A percentile compares a stretch with the other conserved stretches of the same genome.
These are phyloP conservation scores for Polypterus senegalus DNA, from an alignment of 2,113 vertebrate genomes.

Conservation along the genomic window DNA sequence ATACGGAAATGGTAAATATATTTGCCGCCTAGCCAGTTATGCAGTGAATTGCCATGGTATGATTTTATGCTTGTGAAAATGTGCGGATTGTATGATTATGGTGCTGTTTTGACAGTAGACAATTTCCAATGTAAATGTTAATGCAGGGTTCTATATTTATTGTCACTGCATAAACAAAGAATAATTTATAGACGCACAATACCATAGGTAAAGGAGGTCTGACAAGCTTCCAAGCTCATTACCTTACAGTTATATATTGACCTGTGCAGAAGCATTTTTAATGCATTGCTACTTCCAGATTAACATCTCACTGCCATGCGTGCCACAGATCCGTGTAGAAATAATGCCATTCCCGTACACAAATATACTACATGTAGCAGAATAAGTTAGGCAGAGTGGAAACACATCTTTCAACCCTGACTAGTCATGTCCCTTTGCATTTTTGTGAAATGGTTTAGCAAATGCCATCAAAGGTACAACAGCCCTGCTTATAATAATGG, in stretches of 20 bases:
- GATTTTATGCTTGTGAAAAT: neutral
- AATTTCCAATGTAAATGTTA: constrained; percentile 19
- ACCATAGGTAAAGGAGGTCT: constrained; percentile 37
- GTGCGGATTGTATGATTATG: constrained; percentile 1
- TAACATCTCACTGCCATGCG: constrained; percentile 24
- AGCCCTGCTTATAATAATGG: too few relatives aligned
- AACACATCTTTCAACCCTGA: constrained; percentile 18
- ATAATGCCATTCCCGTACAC: constrained; percentile 30
- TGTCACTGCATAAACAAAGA: constrained; percentile 26
- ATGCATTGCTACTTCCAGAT: constrained; percentile 19
- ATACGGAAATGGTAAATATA: neutral
- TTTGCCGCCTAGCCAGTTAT: neutral
- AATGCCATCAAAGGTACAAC: too few relatives aligned
- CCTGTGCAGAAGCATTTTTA: constrained; percentile 35
- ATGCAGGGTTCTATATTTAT: constrained; percentile 6
- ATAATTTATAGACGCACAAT: constrained; percentile 32
- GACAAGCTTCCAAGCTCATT: constrained; percentile 53
- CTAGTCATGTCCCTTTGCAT: neutral
- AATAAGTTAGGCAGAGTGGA: constrained; percentile 15
- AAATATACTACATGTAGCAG: constrained; percentile 36
- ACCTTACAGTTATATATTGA: constrained; percentile 25
- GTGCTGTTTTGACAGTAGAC: neutral
- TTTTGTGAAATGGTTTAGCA: neutral
- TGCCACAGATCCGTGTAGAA: constrained; percentile 5
- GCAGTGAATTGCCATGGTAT: neutral